Conservation (phyloP, 2,888 invertebrate species). For the Ischnura elegans region DNA sequence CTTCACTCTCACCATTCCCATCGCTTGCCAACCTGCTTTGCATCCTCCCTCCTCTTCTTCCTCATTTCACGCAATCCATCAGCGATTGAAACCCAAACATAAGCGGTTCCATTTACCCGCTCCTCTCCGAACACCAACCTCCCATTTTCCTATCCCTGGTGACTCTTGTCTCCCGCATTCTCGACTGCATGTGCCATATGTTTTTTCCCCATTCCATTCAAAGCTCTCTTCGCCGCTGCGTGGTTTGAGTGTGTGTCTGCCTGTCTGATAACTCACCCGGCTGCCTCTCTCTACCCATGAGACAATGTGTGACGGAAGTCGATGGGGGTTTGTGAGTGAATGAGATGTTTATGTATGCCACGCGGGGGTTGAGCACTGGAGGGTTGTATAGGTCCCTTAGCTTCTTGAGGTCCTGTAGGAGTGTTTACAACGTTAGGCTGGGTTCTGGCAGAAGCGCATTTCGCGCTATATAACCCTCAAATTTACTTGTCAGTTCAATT, state of each 20-base stretch:
- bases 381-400: background rate
- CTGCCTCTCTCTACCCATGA: background rate
- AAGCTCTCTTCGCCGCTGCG: background rate
- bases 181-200: background rate
- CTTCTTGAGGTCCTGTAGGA: background rate
- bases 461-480: no score
- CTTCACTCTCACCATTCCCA: background rate
- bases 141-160: background rate
- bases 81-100: slow-evolving; percentile 53
- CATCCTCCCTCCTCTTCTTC: background rate
- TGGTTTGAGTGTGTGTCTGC: slow-evolving; percentile 9
- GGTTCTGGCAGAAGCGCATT: no score
- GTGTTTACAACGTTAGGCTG: no score
- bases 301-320: background rate
- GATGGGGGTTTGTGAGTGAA: background rate
- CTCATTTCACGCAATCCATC: slow-evolving; percentile 49
- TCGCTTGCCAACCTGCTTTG: background rate
- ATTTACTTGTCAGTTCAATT: no score
- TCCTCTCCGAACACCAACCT: background rate
- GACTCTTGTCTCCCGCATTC: background rate
- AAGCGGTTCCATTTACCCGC: background rate
- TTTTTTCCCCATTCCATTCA: background rate
- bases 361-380: background rate
- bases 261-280: background rate
- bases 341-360: background rate